Base-by-base conservation (phyloP, 92 coral and sea anemone genomes). In the Hydrozoanthus gracilis region DNA sequence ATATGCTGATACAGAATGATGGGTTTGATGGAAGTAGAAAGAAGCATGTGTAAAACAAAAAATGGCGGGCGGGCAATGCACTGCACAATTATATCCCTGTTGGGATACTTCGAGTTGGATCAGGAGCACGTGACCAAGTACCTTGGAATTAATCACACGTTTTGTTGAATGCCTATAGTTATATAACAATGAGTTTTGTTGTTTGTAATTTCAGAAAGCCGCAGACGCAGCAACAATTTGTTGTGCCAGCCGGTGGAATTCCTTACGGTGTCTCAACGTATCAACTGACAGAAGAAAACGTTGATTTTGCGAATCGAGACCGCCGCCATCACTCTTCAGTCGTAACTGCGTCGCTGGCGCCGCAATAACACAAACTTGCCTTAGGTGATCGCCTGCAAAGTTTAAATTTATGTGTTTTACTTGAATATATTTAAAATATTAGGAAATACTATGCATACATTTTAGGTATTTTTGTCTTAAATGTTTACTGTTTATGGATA, bases 291-390 rank as follows among this genome's bases (percentile, higher is more conserved):
- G 99, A 97, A 89, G 99, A 97, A 83, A 97, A 97, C 82, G 91
- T 94, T n/a, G 99, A 97, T 90, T 97, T 97, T 77, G 95, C 99
- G 0, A 93, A 93, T 88, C 88, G 99, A 73, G 99, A 97, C 89
- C 91, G 95, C 44, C 92, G 98, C 4, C 99, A 97, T 70, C 99
- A 97, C 79, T 97, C 99, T 4, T 97, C 99, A 51, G 91, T 95
- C 82, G 98, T 95, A 15, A 95, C 98, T 7, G 85, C 85, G 47
- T 60, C 92, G n/a, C 88, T 93, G 75, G 90, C 90, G 77, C 96
- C 96, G 62, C 90, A 87, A 87, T 83, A 11, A 80, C 85, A 20
- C 85, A 16, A 66, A 61, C 7, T 62, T n/a, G 60, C 39, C 39
- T 80, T 64, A 46, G 3, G 66, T 51, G 47, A 49, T 64, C 61